Evolutionary conservation across 2,888 invertebrate species (phyloP), one percentile per base, ranked within the genome.

Genomic region (Augochlorella aurata): DNA sequence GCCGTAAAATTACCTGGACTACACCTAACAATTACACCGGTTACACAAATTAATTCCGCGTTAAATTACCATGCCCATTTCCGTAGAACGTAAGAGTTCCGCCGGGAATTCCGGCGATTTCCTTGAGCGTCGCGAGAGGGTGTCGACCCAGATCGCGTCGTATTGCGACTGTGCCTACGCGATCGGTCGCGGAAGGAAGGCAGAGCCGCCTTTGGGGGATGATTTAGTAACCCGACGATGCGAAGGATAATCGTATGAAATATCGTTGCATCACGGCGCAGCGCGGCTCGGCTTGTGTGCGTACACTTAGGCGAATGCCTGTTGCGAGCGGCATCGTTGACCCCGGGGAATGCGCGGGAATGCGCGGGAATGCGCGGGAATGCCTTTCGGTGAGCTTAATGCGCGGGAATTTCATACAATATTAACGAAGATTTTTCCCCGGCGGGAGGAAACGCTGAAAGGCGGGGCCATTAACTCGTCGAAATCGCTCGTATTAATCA

Each of bases 171-270:
- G 38, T 38, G 38, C 74, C 85, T 72, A 78, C 63, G 65, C 79
- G 77, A 76, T 38, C 45, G 50, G 66, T 50, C 74, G 24, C 74
- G 45, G 44, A 65, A 67, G 70, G 75, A 80, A 73, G 80, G 79
- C 72, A 79, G 61, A 38, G 52, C 76, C 69, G 76, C 74, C 73
- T 54, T 12, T 21, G 77, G 72, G 29, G 79, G 49, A 78, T 87
- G 87, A 87, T 87, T 87, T 86, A 87, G 81, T 83, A 71, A 87
- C 82, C 79, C 86, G 75, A 79, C 81, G 85, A 85, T 80, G 78
- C 74, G 74, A 79, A 70, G 85, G 88, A 88, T 88, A 88, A 88
- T 84, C 88, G 78, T 80, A 85, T 87, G 85, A 88, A 84, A 88
- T 88, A 88, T 88, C 79, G 83, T 74, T 71, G 74, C 67, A 52